Evolutionary conservation across 1,140 invertebrate genomes (phyloP).

Genomic region (Tribolium madens): DNA sequence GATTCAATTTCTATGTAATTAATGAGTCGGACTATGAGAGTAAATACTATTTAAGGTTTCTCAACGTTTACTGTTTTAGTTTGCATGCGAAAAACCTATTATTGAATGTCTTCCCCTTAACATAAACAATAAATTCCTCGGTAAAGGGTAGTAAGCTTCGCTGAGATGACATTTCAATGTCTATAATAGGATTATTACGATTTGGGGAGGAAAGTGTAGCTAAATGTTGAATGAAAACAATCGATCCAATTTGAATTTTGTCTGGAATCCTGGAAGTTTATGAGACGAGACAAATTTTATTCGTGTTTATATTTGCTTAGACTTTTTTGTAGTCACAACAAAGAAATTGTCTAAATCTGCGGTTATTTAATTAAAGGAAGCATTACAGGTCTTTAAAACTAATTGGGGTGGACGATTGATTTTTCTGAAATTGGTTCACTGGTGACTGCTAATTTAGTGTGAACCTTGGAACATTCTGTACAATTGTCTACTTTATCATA

Average conservation of each 20-base stretch:
- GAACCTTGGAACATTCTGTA: background rate
- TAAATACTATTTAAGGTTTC: background rate
- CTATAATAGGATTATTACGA: conserved; percentile 33
- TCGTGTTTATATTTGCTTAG: too few species aligned
- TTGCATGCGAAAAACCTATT: conserved; percentile 33
- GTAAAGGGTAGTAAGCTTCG: conserved; percentile 32
- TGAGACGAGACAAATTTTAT: background rate
- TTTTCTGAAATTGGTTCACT: background rate
- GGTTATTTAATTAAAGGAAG: background rate
- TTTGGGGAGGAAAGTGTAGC: conserved; percentile 18
- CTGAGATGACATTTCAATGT: conserved; percentile 33
- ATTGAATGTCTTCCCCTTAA: conserved; percentile 24
- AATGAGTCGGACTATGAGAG: too few species aligned
- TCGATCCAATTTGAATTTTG: conserved; percentile 6
- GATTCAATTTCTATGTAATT: too few species aligned
- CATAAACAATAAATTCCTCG: conserved; percentile 33
- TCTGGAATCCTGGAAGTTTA: background rate
- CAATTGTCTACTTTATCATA: conserved; percentile 2
- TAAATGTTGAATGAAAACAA: conserved; percentile 35
- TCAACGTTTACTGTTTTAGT: conserved; percentile 8
- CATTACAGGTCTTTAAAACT: conserved; percentile 4
- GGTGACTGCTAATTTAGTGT: conserved; percentile 8
- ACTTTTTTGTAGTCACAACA: background rate
- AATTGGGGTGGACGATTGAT: background rate
- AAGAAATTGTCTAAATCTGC: background rate